Evolutionary conservation across 2,797 vertebrate genomes (phyloP).

Genomic region (Sebastes goodei): DNA sequence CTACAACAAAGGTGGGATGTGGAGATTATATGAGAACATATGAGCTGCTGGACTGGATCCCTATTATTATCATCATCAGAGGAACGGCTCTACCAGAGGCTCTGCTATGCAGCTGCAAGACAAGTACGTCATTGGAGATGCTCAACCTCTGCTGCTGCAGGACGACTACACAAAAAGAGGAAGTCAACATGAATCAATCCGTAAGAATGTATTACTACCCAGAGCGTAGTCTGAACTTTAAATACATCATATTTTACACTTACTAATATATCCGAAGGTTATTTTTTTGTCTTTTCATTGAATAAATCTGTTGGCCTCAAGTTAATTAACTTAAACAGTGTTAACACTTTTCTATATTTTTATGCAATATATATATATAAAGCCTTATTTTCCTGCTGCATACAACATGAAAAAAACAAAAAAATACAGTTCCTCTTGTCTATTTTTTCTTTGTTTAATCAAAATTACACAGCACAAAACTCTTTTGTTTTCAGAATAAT

Average conservation of each 20-base stretch:
- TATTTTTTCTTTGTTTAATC: constrained; percentile 34
- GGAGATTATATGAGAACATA: constrained; percentile 83
- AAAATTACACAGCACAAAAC: constrained; percentile 12
- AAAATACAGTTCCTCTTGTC: neutral
- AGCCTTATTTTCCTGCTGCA: constrained; percentile 32
- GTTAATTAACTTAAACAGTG: constrained; percentile 66
- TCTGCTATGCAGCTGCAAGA: constrained; percentile 9
- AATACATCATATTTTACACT: constrained; percentile 23
- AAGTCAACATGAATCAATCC: constrained; percentile 5
- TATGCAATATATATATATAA: constrained; percentile 1
- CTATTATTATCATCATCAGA: neutral
- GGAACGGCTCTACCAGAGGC: neutral
- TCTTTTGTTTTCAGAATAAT: constrained; percentile 29
- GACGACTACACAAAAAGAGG: neutral
- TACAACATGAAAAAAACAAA: constrained; percentile 6
- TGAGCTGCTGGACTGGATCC: constrained; percentile 11
- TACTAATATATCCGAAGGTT: constrained; percentile 12
- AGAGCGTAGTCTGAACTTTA: constrained; percentile 32
- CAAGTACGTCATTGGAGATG: neutral
- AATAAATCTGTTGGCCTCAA: constrained; percentile 28
- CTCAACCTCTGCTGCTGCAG: constrained; percentile 11
- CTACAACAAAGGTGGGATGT: constrained; percentile 88
- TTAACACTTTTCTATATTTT: constrained; percentile 39
- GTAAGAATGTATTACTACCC: constrained; percentile 30
- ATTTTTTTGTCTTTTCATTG: constrained; percentile 9